A percentile compares a stretch with the other conserved stretches of the same genome.
These are phyloP conservation scores for Myiothlypis coronata DNA, from an alignment of 2,797 vertebrate genomes.

Conservation along the genomic window DNA sequence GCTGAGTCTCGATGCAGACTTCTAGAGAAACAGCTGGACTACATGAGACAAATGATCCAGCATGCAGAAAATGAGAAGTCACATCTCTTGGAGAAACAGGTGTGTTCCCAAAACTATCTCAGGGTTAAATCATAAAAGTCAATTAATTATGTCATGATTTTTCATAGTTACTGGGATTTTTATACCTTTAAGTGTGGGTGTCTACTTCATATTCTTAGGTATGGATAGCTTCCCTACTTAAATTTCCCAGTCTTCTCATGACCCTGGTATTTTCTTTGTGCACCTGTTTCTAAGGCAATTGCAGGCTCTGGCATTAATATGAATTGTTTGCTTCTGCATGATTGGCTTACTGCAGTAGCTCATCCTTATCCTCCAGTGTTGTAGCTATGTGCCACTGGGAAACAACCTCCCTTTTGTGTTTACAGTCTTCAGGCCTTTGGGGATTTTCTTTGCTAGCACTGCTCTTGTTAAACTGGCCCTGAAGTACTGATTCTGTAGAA, in stretches of 20 bases:
- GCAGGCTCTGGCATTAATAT: background rate
- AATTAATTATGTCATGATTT: background rate
- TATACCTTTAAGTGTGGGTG: background rate
- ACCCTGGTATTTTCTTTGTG: background rate
- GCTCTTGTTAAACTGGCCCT: background rate
- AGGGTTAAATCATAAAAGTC: background rate
- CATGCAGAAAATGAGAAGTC: constrained; percentile 83
- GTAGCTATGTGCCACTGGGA: background rate
- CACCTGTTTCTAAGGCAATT: background rate
- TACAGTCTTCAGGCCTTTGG: background rate
- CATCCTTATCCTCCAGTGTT: background rate
- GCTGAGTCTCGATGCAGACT: constrained; percentile 87
- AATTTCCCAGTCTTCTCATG: background rate
- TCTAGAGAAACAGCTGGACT: constrained; percentile 89
- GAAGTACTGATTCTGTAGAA: background rate
- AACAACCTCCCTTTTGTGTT: background rate
- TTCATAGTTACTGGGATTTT: background rate
- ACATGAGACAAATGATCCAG: constrained; percentile 87
- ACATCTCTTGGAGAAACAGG: constrained; percentile 84
- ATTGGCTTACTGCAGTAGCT: background rate
- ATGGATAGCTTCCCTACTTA: background rate
- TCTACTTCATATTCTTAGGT: background rate
- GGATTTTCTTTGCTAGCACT: background rate
- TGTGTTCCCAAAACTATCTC: constrained; percentile 27
- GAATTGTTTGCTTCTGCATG: background rate